Conservation (phyloP, 2,797 vertebrate genomes). For the Sebastes hopkinsi region DNA sequence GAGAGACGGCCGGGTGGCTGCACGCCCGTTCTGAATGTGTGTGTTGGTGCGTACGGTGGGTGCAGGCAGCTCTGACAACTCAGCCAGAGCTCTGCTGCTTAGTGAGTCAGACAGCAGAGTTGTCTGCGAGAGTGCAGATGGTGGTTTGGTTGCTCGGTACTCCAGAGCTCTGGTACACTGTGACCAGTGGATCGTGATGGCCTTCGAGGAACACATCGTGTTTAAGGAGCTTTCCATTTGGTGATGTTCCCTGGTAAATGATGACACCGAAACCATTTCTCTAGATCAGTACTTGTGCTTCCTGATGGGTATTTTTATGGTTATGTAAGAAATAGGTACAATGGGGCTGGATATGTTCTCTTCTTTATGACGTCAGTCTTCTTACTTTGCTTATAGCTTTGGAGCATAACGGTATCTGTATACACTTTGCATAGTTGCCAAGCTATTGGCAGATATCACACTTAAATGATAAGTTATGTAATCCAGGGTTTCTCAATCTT, state of each 20-base stretch:
- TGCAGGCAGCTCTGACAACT: constrained; percentile 57
- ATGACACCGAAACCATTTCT: not conserved
- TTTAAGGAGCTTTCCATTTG: not conserved
- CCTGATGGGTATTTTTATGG: not conserved
- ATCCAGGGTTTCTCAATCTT: not conserved
- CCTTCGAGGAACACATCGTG: not conserved
- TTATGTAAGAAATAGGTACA: not conserved
- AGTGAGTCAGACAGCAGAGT: constrained; percentile 50
- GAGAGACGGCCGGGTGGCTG: constrained; percentile 49
- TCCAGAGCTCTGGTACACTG: not conserved
- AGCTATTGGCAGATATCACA: not conserved
- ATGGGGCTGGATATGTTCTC: not conserved
- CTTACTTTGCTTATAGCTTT: not conserved
- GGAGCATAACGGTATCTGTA: not conserved
- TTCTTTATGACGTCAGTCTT: not conserved
- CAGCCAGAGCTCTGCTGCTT: constrained; percentile 42
- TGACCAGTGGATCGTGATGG: constrained; percentile 4
- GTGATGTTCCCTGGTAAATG: not conserved
- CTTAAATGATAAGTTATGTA: constrained; percentile 25
- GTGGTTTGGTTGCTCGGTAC: constrained; percentile 27
- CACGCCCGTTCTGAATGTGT: constrained; percentile 37
- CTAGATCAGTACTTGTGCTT: not conserved
- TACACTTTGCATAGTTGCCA: not conserved
- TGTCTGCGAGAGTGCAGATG: constrained; percentile 47
- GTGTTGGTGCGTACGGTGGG: constrained; percentile 41